Percentiles rank a stretch among this genome's conserved stretches.
Evolutionary conservation across 2,888 invertebrate species (phyloP).

Genomic region (Drosophila mimica): DNA sequence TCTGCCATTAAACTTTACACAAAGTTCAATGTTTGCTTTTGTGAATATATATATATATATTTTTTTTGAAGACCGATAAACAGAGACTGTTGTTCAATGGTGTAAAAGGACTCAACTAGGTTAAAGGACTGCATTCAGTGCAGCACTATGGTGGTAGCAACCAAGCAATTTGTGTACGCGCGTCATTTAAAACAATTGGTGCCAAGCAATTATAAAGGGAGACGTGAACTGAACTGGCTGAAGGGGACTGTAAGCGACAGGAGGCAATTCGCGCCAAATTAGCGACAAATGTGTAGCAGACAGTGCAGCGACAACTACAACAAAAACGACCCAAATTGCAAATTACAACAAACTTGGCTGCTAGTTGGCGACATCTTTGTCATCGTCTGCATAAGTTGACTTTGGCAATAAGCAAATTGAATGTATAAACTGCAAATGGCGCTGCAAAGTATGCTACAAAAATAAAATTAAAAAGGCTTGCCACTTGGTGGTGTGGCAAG

Average conservation of each 20-base stretch:
- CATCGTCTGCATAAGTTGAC: conserved; percentile 72
- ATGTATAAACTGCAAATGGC: conserved; percentile 40
- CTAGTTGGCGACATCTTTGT: conserved; percentile 60
- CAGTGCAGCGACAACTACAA: conserved; percentile 18
- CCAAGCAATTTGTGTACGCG: conserved; percentile 72
- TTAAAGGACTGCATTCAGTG: conserved; percentile 47
- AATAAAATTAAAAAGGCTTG: conserved; percentile 35
- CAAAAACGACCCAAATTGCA: conserved; percentile 71
- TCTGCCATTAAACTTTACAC: not conserved
- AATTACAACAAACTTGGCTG: conserved; percentile 71
- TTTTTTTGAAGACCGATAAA: not conserved
- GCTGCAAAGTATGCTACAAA: conserved; percentile 58
- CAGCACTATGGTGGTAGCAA: conserved; percentile 35
- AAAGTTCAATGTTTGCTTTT: not conserved
- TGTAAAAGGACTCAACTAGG: conserved; percentile 49
- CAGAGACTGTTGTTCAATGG: conserved; percentile 29
- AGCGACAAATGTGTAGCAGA: conserved; percentile 65
- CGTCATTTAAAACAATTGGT: conserved; percentile 79
- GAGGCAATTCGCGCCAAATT: conserved; percentile 66
- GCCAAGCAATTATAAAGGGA: conserved; percentile 74
- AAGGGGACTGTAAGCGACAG: not conserved
- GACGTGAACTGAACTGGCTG: conserved; percentile 11
- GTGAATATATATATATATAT: not conserved
- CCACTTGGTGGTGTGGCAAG: conserved; percentile 11
- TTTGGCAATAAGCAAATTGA: conserved; percentile 77